A percentile compares a stretch with the other conserved stretches of the same genome.
These are phyloP conservation scores for Paraplagusia blochii DNA, from an alignment of 2,113 vertebrate species.

Conservation along the genomic window DNA sequence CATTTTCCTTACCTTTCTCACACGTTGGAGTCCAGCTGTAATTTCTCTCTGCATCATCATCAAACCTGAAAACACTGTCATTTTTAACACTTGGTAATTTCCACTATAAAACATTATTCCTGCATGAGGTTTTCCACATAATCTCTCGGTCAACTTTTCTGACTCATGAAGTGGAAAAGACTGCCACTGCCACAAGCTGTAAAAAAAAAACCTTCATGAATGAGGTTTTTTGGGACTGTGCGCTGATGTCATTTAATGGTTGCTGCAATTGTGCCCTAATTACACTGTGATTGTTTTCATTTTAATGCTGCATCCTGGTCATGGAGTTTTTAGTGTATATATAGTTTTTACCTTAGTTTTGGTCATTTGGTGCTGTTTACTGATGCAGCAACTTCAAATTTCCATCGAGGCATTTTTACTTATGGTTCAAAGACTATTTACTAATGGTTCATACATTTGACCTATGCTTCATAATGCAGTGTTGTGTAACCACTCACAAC, in stretches of 20 bases:
- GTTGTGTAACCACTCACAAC: no score
- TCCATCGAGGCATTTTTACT: neutral
- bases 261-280: slow-evolving; percentile 30
- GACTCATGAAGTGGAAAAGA: slow-evolving; percentile 57
- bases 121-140: slow-evolving; percentile 42
- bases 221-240: slow-evolving; percentile 20
- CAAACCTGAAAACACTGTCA: slow-evolving; percentile 22
- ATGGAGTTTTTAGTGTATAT: slow-evolving; percentile 10
- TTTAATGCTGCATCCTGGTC: slow-evolving; percentile 17
- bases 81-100: slow-evolving; percentile 53
- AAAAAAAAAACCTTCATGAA: slow-evolving; percentile 37
- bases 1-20: slow-evolving; percentile 9
- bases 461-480: no score
- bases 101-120: slow-evolving; percentile 49
- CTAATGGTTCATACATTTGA: neutral
- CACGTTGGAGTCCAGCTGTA: slow-evolving; percentile 2
- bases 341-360: slow-evolving; percentile 7
- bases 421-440: no score
- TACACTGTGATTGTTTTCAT: slow-evolving; percentile 37
- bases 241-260: slow-evolving; percentile 46
- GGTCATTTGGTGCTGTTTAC: neutral
- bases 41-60: slow-evolving; percentile 15
- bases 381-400: neutral
- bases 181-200: slow-evolving; percentile 32
- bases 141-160: slow-evolving; percentile 46